phyloP scores from a whole-genome alignment of 2,888 invertebrate genomes.

The Acheta domesticus region DNA sequence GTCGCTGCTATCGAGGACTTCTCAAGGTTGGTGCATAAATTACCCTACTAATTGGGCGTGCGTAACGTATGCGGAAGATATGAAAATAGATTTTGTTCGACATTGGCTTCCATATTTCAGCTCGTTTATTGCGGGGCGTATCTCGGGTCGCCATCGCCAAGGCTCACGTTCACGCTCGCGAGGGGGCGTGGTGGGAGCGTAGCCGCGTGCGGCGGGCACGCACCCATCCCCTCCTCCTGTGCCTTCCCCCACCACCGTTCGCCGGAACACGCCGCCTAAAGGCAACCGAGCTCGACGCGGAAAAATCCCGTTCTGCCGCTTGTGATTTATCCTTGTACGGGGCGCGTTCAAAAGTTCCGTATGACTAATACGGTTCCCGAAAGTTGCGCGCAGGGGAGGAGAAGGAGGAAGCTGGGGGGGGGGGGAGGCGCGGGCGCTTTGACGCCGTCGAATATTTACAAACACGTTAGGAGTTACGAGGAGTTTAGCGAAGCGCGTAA shows the following conservation, averaged over 20 bases:
- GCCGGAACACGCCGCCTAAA: no score
- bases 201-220: no score
- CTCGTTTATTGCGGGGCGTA: neutral
- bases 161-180: neutral
- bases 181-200: no score
- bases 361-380: constrained; percentile 18
- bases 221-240: no score
- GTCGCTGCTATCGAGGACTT: neutral
- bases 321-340: neutral
- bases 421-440: neutral
- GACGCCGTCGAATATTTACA: constrained; percentile 18
- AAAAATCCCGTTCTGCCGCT: neutral
- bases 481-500: constrained; percentile 18
- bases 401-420: neutral
- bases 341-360: neutral
- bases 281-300: no score
- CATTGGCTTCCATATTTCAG: neutral
- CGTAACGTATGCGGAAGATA: neutral
- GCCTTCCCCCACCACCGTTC: no score
- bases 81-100: constrained; percentile 6
- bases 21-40: constrained; percentile 18
- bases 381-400: neutral
- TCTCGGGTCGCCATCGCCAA: neutral
- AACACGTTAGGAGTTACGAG: constrained; percentile 6
- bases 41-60: neutral